Evolutionary conservation across 2,888 invertebrate genomes (phyloP), one percentile per base, ranked within the genome.

Genomic region (Patella caerulea): DNA sequence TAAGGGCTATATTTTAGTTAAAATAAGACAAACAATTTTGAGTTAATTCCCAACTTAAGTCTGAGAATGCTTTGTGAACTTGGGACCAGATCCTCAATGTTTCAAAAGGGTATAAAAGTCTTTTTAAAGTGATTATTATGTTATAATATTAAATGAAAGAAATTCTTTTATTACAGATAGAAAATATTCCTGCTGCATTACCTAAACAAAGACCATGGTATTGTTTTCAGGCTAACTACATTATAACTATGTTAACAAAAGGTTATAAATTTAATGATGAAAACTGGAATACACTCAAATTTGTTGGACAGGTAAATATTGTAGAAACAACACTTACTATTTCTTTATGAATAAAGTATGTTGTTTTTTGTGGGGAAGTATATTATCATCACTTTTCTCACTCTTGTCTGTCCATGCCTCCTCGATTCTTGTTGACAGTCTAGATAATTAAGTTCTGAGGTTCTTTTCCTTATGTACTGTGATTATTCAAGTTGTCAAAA

Each of bases 191-290:
- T 59, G 80, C 83, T 12, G 79, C 75, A 1, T 79, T 77, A 17
- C 75, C 79, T 3, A 74, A 59, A 11, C 83, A 82, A 78, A 76
- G 87, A 12, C 83, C 85, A 12, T 86, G 80, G 81, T 88, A 87
- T 78, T 92, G 89, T 86, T 91, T 90, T 86, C 89, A 90, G 79
- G 89, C 86, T 56, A 87, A 79, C 74, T 92, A 87, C 86, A 89
- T 91, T 74, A 87, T 85, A 74, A 86, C 85, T 3, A 79, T 93
- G 19, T 85, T 93, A 9, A 87, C 87, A 3, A 79, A 91, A n/a
- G 90, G 88, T 1, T 93, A 92, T 81, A 86, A 89, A 29, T 93
- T 93, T 85, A 86, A 90, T 76, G 84, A 87, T 4, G 75, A 85
- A 3, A 85, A 86, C 1, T 93, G 92, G 92, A 75, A 82, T 9